A percentile compares a stretch with the other conserved stretches of the same genome.
Conservation (phyloP, 2,888 invertebrate species). For the Andricus quercusramuli region DNA sequence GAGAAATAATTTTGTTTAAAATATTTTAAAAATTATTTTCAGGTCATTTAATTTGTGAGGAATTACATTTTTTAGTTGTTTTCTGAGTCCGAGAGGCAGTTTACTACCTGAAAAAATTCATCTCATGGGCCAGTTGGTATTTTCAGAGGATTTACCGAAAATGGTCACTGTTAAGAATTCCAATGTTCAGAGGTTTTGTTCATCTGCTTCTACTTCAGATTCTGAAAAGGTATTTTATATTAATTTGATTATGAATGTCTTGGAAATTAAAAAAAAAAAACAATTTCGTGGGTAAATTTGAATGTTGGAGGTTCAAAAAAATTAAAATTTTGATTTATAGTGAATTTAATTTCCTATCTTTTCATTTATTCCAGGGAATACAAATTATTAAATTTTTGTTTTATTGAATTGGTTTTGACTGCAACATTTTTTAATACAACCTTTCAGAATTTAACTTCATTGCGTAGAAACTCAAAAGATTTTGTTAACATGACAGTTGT, state of each 20-base stretch:
- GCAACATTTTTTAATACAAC: no score
- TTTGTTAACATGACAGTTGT: no score
- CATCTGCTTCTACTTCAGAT: constrained; percentile 38
- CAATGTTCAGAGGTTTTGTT: constrained; percentile 77
- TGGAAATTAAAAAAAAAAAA: no score
- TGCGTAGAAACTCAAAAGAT: no score
- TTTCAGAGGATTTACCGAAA: constrained; percentile 82
- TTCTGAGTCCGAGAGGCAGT: constrained; percentile 79
- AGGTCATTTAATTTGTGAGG: neutral
- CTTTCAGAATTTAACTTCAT: no score
- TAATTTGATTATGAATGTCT: neutral
- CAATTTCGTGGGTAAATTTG: no score
- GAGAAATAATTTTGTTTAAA: neutral
- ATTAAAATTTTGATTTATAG: no score
- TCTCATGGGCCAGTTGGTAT: constrained; percentile 82
- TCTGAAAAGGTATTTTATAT: constrained; percentile 52
- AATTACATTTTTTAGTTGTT: constrained; percentile 68
- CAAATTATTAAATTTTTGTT: no score
- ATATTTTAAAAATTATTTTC: neutral
- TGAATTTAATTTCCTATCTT: no score
- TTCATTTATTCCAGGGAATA: no score
- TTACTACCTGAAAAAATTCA: constrained; percentile 80
- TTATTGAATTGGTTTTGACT: no score
- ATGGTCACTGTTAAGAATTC: constrained; percentile 82
- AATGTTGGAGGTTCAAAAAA: no score